Base-by-base conservation (phyloP, 2,888 invertebrate species). In the Lasioglossum pauxillum region DNA sequence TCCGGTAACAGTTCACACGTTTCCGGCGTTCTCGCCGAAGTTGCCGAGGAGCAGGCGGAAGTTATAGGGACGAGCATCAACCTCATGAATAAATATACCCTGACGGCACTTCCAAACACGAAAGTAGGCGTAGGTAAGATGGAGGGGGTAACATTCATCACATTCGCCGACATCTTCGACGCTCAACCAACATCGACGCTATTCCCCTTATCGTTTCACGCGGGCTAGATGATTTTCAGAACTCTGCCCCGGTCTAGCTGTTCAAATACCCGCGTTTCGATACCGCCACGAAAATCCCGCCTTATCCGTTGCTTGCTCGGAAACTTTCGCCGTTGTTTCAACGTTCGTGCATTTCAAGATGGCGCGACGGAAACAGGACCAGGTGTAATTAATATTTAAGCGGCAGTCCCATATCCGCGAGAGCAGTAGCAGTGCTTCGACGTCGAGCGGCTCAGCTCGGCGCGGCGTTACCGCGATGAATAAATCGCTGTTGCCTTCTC, bases 41-140 rank as follows among this genome's bases (percentile, higher is more conserved):
- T 67, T 82, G 69, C 38, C 57, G 67, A 69, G 35, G 71, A 38
- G n/a, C 73, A 57, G 41, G n/a, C 75, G 74, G 46, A 86, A 88
- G 75, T 86, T 86, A 82, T 72, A 79, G 75, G 38, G 74, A 86
- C 78, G 57, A 84, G 71, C 75, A 46, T 82, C 81, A 72, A 85
- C 27, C 85, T 90, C 86, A 88, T 89, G 90, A 91, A 91, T 90
- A 91, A 91, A 86, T 86, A 82, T 83, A 82, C 86, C 35, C 46
- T 60, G 44, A 46, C 49, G 60, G 67, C 72, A 81, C 46, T 74
- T 27, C 49, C n/a, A 35, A 44, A n/a, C 7, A 31, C 46, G 53
- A 76, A 38, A 60, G 53, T 19, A 44, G 35, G 31, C 53, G 19
- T 74, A 74, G 80, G 27, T 53, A 38, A n/a, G 44, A 23, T 7